Conservation (phyloP, 2,888 invertebrate genomes). For the Margaritifera margaritifera region DNA sequence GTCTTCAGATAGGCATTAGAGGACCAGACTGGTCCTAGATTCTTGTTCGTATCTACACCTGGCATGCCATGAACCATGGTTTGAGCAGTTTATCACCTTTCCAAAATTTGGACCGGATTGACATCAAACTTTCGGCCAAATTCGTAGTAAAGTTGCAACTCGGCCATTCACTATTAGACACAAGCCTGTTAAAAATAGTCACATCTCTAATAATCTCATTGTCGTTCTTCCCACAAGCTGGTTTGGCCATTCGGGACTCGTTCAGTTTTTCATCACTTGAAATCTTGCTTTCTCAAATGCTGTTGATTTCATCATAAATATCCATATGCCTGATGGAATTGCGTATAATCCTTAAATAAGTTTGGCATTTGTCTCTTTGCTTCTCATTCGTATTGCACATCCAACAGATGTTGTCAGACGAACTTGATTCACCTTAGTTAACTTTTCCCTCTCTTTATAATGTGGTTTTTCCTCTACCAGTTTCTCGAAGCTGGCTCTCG, state of each 20-base stretch:
- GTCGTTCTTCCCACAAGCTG: neutral
- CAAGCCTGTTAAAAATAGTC: conserved; percentile 21
- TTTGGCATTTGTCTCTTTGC: too few species aligned
- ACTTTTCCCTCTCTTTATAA: conserved; percentile 15
- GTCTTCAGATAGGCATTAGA: neutral
- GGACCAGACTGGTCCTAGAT: conserved; percentile 24
- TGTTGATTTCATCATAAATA: conserved; percentile 3
- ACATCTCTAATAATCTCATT: conserved; percentile 18
- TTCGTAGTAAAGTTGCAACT: conserved; percentile 32
- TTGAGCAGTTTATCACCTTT: conserved; percentile 21
- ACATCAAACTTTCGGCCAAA: conserved; percentile 31
- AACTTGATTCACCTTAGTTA: conserved; percentile 9
- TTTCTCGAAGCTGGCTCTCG: conserved; percentile 15
- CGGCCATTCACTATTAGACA: conserved; percentile 19
- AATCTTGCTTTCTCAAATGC: conserved; percentile 8
- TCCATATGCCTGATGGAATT: conserved; percentile 29
- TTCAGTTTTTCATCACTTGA: conserved; percentile 8
- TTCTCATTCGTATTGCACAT: too few species aligned
- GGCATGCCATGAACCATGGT: conserved; percentile 23
- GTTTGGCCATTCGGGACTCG: neutral
- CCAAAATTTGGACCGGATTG: conserved; percentile 26
- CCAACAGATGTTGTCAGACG: conserved; percentile 20
- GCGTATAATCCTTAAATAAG: too few species aligned
- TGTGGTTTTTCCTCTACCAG: conserved; percentile 14
- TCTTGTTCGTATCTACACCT: conserved; percentile 17